These are phyloP conservation scores for Forbesichthys papilliferus DNA, from an alignment of 2,113 vertebrate species.

Conservation along the genomic window DNA sequence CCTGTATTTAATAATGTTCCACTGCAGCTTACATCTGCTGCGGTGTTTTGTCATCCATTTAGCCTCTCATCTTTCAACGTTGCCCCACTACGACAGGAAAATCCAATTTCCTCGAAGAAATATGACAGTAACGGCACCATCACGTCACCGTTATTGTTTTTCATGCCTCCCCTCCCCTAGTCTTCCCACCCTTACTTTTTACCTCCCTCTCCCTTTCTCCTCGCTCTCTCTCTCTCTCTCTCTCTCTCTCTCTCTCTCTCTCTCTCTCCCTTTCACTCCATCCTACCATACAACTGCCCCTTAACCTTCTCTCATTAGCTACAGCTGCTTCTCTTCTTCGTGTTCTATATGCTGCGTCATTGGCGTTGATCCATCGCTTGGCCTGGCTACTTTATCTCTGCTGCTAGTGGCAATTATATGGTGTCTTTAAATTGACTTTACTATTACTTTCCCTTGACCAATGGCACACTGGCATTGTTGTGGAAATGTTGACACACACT, in stretches of 20 bases:
- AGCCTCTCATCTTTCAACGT: conserved; percentile 4
- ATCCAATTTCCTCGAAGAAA: conserved; percentile 4
- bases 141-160: not conserved
- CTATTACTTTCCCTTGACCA: too few relatives aligned
- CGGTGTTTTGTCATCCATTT: too few relatives aligned
- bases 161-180: conserved; percentile 5
- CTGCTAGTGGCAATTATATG: too few relatives aligned
- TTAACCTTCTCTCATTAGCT: not conserved
- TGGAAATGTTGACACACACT: too few relatives aligned
- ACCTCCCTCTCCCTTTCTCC: not conserved
- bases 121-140: conserved; percentile 11
- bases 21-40: too few relatives aligned
- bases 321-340: not conserved
- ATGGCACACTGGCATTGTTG: too few relatives aligned
- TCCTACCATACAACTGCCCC: not conserved
- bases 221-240: too few relatives aligned
- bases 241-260: not conserved
- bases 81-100: conserved; percentile 11
- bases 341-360: too few relatives aligned
- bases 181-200: not conserved
- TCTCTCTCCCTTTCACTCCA: not conserved
- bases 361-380: too few relatives aligned
- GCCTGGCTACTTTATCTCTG: too few relatives aligned
- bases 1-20: too few relatives aligned
- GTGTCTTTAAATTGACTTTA: too few relatives aligned